Percentiles rank a stretch among this genome's conserved stretches.
phyloP scores from a whole-genome alignment of 2,888 invertebrate species.

The Eupithecia tripunctaria region DNA sequence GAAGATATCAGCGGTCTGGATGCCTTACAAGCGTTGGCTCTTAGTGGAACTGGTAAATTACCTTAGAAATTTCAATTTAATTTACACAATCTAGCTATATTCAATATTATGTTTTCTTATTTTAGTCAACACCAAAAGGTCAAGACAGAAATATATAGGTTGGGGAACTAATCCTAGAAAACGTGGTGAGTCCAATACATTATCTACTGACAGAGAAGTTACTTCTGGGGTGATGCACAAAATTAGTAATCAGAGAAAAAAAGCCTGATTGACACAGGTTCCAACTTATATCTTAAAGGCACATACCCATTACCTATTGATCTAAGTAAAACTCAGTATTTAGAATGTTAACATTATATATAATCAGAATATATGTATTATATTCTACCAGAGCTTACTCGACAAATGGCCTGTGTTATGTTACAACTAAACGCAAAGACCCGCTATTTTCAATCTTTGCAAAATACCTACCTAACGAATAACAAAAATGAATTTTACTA shows the following conservation, averaged over 20 bases:
- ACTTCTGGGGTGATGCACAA: background rate
- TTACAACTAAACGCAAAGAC: no score
- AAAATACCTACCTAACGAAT: no score
- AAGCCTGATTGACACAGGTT: background rate
- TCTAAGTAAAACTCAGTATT: no score
- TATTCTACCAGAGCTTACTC: no score
- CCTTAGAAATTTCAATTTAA: background rate
- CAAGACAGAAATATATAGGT: background rate
- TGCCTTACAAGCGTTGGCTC: constrained; percentile 68
- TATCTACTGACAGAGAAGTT: background rate
- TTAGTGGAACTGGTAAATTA: constrained; percentile 63
- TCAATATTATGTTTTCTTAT: background rate
- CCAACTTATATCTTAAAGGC: background rate
- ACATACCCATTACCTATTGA: background rate
- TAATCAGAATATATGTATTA: no score
- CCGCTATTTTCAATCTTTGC: no score
- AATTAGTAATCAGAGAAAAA: background rate
- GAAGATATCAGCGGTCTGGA: constrained; percentile 64
- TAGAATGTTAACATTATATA: no score
- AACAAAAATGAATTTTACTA: no score
- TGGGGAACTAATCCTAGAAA: background rate
- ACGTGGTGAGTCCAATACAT: background rate
- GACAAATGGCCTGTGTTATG: no score
- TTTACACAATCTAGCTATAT: background rate
- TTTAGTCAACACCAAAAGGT: background rate